phyloP scores from a whole-genome alignment of 2,888 invertebrate species.

The Balanococcus diminutus region DNA sequence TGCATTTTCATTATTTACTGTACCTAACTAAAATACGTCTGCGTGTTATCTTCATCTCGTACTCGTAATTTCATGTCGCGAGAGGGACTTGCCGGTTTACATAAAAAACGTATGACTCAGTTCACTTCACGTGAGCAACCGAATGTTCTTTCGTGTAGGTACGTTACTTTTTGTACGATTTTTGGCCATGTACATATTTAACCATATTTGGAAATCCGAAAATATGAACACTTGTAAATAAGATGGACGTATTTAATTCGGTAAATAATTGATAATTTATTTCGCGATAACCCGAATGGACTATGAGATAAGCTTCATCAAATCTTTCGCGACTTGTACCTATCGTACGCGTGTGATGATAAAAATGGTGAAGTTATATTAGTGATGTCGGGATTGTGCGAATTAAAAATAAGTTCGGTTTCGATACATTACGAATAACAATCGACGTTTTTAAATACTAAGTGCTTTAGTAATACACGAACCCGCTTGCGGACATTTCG shows the following conservation, averaged over 20 bases:
- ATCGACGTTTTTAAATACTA: background rate
- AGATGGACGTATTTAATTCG: background rate
- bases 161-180: background rate
- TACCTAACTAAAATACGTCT: conserved; percentile 9
- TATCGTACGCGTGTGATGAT: background rate
- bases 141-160: background rate
- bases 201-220: background rate
- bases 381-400: background rate
- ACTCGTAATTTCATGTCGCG: conserved; percentile 24
- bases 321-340: background rate
- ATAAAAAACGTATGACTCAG: conserved; percentile 11
- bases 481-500: background rate
- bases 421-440: background rate
- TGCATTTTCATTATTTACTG: conserved; percentile 36
- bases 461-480: too few relatives aligned
- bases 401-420: background rate
- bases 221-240: background rate
- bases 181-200: too few relatives aligned
- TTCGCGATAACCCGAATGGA: background rate
- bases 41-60: conserved; percentile 37
- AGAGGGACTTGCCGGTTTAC: background rate
- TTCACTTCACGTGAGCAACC: background rate
- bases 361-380: background rate
- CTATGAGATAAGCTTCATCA: background rate
- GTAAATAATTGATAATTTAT: background rate